Evolutionary conservation across 2,888 invertebrate species (phyloP).

Genomic region (Lycocerus yunnanus): DNA sequence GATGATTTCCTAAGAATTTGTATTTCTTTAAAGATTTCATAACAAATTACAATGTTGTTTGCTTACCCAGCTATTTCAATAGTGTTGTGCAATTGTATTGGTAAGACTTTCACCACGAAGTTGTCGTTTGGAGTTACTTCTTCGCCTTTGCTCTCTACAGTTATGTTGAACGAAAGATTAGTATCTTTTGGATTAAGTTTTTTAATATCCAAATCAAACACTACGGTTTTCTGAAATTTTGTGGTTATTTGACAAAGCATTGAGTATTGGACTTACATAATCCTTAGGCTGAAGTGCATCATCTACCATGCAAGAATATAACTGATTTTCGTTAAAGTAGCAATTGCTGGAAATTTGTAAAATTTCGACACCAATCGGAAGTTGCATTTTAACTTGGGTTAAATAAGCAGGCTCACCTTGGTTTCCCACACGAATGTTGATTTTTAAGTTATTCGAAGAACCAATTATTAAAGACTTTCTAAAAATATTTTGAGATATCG

Average conservation of each 20-base stretch:
- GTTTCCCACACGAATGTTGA: conserved; percentile 44
- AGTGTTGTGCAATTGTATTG: conserved; percentile 35
- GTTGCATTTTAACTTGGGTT: conserved; percentile 38
- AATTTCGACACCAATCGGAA: conserved; percentile 37
- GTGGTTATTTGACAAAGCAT: background rate
- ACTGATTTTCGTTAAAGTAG: conserved; percentile 22
- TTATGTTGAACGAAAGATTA: conserved; percentile 36
- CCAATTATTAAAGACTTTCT: conserved; percentile 46
- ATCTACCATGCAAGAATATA: conserved; percentile 38
- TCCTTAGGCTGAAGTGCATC: conserved; percentile 35
- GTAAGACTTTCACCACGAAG: conserved; percentile 30
- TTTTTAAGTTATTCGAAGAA: conserved; percentile 39
- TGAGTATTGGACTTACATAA: conserved; percentile 28
- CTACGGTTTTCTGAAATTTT: conserved; percentile 24
- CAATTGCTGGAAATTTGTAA: conserved; percentile 39
- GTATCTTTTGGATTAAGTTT: conserved; percentile 24
- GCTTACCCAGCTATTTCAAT: conserved; percentile 41
- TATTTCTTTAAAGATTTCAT: background rate
- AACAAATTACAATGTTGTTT: background rate
- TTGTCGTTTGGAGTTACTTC: conserved; percentile 39
- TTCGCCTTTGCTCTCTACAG: conserved; percentile 39
- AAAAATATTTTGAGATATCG: conserved; percentile 6
- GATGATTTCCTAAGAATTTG: conserved; percentile 32
- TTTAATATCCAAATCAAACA: conserved; percentile 38
- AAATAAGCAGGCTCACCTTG: conserved; percentile 50